phyloP scores from a whole-genome alignment of 2,888 invertebrate species.

The Xylocampa areola region DNA sequence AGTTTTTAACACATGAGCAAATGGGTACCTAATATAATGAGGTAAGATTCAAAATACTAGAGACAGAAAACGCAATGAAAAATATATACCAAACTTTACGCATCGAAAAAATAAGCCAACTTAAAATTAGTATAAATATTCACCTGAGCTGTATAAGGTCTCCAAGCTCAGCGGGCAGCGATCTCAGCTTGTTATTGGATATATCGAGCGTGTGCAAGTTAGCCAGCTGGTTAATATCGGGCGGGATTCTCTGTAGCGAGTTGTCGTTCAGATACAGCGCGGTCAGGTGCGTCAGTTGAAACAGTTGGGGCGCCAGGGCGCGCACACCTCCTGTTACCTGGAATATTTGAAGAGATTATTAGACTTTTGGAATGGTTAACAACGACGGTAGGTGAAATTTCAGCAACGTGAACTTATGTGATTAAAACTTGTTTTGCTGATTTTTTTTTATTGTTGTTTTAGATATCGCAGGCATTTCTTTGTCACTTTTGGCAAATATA shows the following conservation, averaged over 20 bases:
- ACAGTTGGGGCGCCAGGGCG: slow-evolving; percentile 97
- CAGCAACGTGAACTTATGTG: too few relatives aligned
- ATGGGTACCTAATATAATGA: too few relatives aligned
- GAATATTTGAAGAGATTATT: slow-evolving; percentile 61
- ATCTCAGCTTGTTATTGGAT: slow-evolving; percentile 98
- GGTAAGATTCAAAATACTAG: too few relatives aligned
- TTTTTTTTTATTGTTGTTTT: too few relatives aligned
- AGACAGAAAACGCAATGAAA: too few relatives aligned
- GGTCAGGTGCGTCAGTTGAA: slow-evolving; percentile 97
- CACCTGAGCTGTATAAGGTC: slow-evolving; percentile 98
- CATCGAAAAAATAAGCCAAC: neutral
- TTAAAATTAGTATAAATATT: slow-evolving; percentile 29
- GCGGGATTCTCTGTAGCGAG: slow-evolving; percentile 96
- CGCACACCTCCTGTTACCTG: slow-evolving; percentile 97
- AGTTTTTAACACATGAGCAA: too few relatives aligned
- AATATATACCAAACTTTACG: too few relatives aligned
- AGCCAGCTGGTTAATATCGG: slow-evolving; percentile 95
- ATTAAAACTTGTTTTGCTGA: too few relatives aligned
- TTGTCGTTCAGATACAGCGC: slow-evolving; percentile 99
- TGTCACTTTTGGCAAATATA: too few relatives aligned
- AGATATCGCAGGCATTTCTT: too few relatives aligned
- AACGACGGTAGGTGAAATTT: too few relatives aligned
- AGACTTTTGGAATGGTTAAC: neutral
- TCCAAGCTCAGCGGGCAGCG: slow-evolving; percentile 98
- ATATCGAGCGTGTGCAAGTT: slow-evolving; percentile 97